These are phyloP conservation scores for Megastigmus dorsalis DNA, from an alignment of 2,888 invertebrate genomes.

Conservation along the genomic window DNA sequence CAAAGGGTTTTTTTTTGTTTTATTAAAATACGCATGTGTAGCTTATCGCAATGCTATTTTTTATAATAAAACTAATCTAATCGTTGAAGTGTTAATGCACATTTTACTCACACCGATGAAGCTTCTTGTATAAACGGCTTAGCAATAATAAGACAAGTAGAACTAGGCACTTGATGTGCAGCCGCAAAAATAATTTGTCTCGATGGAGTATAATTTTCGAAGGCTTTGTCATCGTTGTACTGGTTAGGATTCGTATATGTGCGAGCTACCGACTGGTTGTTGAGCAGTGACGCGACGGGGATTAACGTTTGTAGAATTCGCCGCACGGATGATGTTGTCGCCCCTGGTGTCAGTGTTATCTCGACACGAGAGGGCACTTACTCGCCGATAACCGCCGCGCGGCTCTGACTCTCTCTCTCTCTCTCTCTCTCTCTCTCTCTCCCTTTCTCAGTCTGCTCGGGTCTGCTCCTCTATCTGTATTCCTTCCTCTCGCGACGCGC, in stretches of 20 bases:
- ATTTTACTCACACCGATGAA: too few species aligned
- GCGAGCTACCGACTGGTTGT: conserved; percentile 63
- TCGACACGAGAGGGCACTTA: conserved; percentile 73
- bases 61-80: too few species aligned
- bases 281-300: conserved; percentile 66
- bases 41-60: too few species aligned
- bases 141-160: too few species aligned
- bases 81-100: too few species aligned
- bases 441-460: background rate
- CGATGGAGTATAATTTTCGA: too few species aligned
- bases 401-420: conserved; percentile 44
- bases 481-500: background rate
- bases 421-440: conserved; percentile 21
- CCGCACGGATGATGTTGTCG: conserved; percentile 72
- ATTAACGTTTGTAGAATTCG: conserved; percentile 70
- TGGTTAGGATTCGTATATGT: background rate
- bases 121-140: too few species aligned
- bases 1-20: too few species aligned
- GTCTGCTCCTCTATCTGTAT: too few species aligned
- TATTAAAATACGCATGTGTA: too few species aligned
- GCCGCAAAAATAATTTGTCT: too few species aligned
- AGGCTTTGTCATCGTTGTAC: background rate
- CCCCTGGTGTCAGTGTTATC: conserved; percentile 72
- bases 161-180: too few species aligned
- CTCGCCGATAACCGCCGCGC: conserved; percentile 68